Base-by-base conservation (phyloP, 2,113 vertebrate genomes). In the Rana temporaria region DNA sequence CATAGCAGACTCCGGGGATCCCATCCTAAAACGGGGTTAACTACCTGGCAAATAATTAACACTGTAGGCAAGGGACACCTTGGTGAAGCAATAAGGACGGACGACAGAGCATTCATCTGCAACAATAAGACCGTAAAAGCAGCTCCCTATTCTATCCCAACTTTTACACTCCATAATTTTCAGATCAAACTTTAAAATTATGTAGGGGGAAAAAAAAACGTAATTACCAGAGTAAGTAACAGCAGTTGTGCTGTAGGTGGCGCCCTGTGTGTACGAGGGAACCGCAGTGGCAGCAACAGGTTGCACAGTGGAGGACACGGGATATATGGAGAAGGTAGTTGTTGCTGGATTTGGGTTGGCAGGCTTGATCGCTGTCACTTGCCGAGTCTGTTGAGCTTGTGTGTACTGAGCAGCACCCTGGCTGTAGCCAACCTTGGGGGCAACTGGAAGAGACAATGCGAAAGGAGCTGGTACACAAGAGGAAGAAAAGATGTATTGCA, bases 321-420 rank as follows among this genome's bases (percentile, higher is more conserved):
- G 98, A 91, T 99, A 99, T 88, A 99, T 97, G 78, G 98, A 98
- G 90, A 98, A 99, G 0, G 98, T 98, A 2, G 97, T 98, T 0
- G 98, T 96, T 73, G 95, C 97, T 24, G 96, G 96, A 90, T 95
- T 98, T 68, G 96, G 97, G 34, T 95, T 96, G 24, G 98, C 96
- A 83, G 97, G 97, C 85, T 99, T 99, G 88, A 99, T 98, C 86
- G 97, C 97, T 16, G 98, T 99, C 87, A 99, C 98, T 90, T 99
- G 98, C 1, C 98, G 94, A 64, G 95, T 95, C 88, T 98, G 97
- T 91, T 98, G 98, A 81, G 95, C 95, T 93, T 99, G 98, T 1
- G 97, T 97, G 88, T 99, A 99, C 0, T 97, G 96, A 67, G 97
- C 96, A 73, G 96, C 95, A 32, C 96, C 96, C 90, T 99, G 98